These are phyloP conservation scores for Nephotettix cincticeps DNA, from an alignment of 1,140 invertebrate genomes.

Conservation along the genomic window DNA sequence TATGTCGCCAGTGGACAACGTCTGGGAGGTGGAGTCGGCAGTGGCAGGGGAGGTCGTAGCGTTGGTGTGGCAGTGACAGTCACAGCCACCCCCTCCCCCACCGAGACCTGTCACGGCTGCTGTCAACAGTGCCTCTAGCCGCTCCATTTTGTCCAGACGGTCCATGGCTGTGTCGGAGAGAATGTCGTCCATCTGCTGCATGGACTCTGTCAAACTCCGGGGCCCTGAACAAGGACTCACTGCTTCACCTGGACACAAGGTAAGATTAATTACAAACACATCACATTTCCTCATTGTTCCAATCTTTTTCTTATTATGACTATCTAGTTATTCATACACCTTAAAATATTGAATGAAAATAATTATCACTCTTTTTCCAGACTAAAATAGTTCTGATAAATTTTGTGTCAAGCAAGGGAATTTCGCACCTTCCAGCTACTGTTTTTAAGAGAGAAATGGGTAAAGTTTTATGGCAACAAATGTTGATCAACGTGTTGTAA, in stretches of 20 bases:
- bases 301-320: too few relatives aligned
- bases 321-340: too few relatives aligned
- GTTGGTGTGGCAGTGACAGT: slow-evolving; percentile 44
- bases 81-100: neutral
- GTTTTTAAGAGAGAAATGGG: too few relatives aligned
- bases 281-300: too few relatives aligned
- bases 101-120: slow-evolving; percentile 52
- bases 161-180: slow-evolving; percentile 81
- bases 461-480: too few relatives aligned
- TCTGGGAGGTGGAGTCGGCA: slow-evolving; percentile 67
- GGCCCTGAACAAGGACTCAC: slow-evolving; percentile 58
- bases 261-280: too few relatives aligned
- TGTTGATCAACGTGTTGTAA: too few relatives aligned
- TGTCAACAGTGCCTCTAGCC: slow-evolving; percentile 79
- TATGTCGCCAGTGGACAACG: slow-evolving; percentile 89
- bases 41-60: slow-evolving; percentile 9
- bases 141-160: slow-evolving; percentile 81
- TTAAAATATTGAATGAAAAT: too few relatives aligned
- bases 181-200: slow-evolving; percentile 86
- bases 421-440: too few relatives aligned
- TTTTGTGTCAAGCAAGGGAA: too few relatives aligned
- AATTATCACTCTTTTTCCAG: too few relatives aligned
- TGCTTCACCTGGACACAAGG: slow-evolving; percentile 38
- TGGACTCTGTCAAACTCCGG: slow-evolving; percentile 87
- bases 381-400: too few relatives aligned